Evolutionary conservation across 2,113 vertebrate genomes (phyloP), one percentile per base, ranked within the genome.

Genomic region (Picathartes gymnocephalus): DNA sequence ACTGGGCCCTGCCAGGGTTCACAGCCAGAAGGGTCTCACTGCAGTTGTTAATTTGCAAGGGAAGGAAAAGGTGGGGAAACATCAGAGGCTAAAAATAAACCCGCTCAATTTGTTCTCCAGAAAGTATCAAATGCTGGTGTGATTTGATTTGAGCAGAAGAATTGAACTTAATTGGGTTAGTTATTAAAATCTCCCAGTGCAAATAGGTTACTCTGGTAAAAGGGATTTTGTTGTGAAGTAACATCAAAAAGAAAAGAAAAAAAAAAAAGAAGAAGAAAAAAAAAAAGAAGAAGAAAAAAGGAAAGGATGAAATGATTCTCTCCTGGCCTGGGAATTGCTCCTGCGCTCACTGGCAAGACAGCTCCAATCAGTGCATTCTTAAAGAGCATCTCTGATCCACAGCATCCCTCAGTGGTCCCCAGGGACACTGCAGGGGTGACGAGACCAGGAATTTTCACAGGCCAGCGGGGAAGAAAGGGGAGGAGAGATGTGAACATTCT

Each of bases 101-200:
- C n/a, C 0, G 1, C 72, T 94, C 57, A 13, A 68, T 95, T 95
- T 87, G 74, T 70, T 90, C 91, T 93, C 19, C 6, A 85, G 78
- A 86, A 92, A 82, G 81, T 70, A 93, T 91, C 90, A 91, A 88
- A 78, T 48, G 74, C 70, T 1, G 8, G n/a, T 3, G 3, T 69
- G 90, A 88, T 96, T 90, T 92, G 69, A 81, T 96, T 95, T 61
- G 68, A 88, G 45, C 68, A 86, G 85, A 89, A 93, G 90, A 94
- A 93, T 47, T 88, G 86, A 91, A 86, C 37, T 92, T 96, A 95
- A 96, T 95, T 95, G 92, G 88, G 90, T 93, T 94, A 93, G 93
- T 95, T 95, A 92, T 95, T 95, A 91, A 95, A 92, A 90, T 90
- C 79, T 95, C 83, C 88, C 68, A 17, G 84, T 93, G 95, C 93